A percentile compares a stretch with the other conserved stretches of the same genome.
Conservation (phyloP, 2,888 invertebrate genomes). For the Strigamia transsilvanica region DNA sequence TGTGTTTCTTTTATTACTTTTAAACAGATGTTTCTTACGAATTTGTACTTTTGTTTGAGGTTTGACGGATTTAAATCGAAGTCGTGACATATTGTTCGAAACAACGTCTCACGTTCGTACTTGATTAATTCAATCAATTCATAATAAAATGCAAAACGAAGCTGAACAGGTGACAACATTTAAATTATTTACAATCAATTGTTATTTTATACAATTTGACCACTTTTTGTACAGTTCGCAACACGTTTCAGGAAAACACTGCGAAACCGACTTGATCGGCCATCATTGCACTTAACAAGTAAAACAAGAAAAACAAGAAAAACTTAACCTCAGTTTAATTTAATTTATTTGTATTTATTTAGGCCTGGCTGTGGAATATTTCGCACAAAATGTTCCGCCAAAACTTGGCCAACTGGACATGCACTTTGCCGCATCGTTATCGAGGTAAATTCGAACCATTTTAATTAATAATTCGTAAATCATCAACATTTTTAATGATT, state of each 20-base stretch:
- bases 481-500: slow-evolving; percentile 60
- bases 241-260: not conserved
- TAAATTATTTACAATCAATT: not conserved
- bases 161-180: not conserved
- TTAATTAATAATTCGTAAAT: not conserved
- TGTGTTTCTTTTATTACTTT: not conserved
- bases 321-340: not conserved
- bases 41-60: not conserved
- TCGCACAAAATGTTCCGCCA: not conserved
- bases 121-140: no score
- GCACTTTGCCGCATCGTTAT: slow-evolving; percentile 39
- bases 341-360: not conserved
- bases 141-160: not conserved
- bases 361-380: slow-evolving; percentile 41
- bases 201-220: not conserved
- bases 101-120: no score
- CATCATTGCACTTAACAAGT: slow-evolving; percentile 27
- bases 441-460: slow-evolving; percentile 21
- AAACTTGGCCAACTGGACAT: slow-evolving; percentile 34
- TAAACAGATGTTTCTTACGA: not conserved
- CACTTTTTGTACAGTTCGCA: not conserved
- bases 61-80: not conserved
- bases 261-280: not conserved
- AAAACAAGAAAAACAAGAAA: not conserved
- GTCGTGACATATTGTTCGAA: no score